Conservation (phyloP, 1,140 invertebrate genomes). For the Drosophila kanapiae region DNA sequence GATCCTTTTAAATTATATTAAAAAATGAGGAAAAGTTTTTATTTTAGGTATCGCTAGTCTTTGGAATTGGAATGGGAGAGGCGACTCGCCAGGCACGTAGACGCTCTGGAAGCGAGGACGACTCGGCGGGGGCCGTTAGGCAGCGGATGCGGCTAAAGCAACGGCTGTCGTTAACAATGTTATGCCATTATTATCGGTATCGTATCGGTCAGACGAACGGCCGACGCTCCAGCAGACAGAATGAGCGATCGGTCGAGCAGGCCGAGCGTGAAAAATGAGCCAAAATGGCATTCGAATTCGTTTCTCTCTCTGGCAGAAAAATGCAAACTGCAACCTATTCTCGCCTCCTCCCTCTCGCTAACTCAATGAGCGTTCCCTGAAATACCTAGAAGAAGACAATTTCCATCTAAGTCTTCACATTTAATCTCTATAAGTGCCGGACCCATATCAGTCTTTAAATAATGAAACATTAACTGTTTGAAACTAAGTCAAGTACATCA, state of each 20-base stretch:
- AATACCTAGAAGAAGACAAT: not conserved
- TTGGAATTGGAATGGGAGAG: not conserved
- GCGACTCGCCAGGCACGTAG: slow-evolving; percentile 36
- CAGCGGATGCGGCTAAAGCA: not conserved
- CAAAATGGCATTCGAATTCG: slow-evolving; percentile 70
- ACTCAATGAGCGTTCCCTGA: not conserved
- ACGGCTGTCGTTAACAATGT: slow-evolving; percentile 31
- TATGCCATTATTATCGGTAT: slow-evolving; percentile 53
- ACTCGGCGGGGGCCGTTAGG: slow-evolving; percentile 9
- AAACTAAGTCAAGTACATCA: not conserved
- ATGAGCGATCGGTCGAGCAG: slow-evolving; percentile 28
- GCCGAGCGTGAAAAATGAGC: slow-evolving; percentile 67
- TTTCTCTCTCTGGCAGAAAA: slow-evolving; percentile 23
- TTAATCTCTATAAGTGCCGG: not conserved
- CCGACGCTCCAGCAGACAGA: slow-evolving; percentile 22
- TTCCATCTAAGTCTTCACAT: not conserved
- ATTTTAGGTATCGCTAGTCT: not conserved
- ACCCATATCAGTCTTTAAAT: not conserved
- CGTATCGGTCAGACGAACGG: slow-evolving; percentile 39
- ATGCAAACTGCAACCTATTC: slow-evolving; percentile 15
- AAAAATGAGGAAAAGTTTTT: not conserved
- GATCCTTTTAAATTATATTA: not conserved
- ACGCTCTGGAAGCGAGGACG: slow-evolving; percentile 16
- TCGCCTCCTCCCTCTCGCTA: not conserved
- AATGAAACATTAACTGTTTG: not conserved